Evolutionary conservation across 2,888 invertebrate genomes (phyloP), one percentile per base, ranked within the genome.

Genomic region (Spicauda simplicius): DNA sequence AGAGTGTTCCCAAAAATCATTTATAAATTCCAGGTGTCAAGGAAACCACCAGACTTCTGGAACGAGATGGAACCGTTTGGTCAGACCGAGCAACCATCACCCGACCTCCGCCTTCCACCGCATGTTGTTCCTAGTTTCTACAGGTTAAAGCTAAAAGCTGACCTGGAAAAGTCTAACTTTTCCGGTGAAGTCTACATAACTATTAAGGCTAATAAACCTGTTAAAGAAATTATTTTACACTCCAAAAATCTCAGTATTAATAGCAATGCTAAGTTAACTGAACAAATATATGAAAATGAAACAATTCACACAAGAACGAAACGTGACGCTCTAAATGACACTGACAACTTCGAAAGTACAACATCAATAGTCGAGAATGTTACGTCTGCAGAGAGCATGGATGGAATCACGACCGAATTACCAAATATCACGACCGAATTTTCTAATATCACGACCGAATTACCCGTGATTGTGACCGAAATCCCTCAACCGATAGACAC

Each of bases 81-180:
- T 1, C 82, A 80, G 69, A 72, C 78, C 1, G 76, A 73, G 19
- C 56, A 74, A 16, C 85, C 84, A 0, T 83, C 89, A 5, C 79
- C 83, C 7, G 86, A 92, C 72, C 81, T 91, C 0, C 77, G 91
- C 30, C 86, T 95, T 11, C 94, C 94, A 14, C 80, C 84, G 1
- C 79, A 86, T 1, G 80, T 96, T 6, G 77, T 83, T 25, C 96
- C 96, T 7, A 87, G 83, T 60, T 90, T 87, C 64, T 96, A 96
- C 76, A 87, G 94, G 59, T 83, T 96, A 2, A 88, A 93, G 68
- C 77, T 96, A 12, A 89, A 83, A 72, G 93, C 95, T 0, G 88
- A 94, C 72, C 83, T 95, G 41, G 87, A 90, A 8, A 86, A 85
- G 41, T 86, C 88, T 0, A 82, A 76, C 33, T 93, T 92, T 66